Evolutionary conservation across 2,113 vertebrate species (phyloP), one percentile per base, ranked within the genome.

Genomic region (Oenanthe oenanthe): DNA sequence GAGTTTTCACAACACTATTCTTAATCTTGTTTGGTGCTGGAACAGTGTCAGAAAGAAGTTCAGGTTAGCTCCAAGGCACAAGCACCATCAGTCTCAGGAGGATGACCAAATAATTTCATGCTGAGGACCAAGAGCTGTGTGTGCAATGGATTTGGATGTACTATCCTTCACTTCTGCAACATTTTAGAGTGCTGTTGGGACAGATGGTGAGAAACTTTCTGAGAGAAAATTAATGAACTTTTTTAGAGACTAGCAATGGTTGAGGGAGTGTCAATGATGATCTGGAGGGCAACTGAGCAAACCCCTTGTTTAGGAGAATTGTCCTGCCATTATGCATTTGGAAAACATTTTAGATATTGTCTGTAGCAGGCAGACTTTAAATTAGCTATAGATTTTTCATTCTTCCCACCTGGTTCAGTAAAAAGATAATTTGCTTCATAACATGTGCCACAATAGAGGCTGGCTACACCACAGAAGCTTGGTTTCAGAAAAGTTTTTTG

Each of bases 351-450:
- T 74, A 51, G 42, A 32, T 74, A 43, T 15, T 70, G 16, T 56
- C 20, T 70, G 34, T 50, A 71, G 32, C 43, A 81, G 73, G 77
- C 68, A 74, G 87, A 43, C 74, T 81, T 87, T 71, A 66, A 75
- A 90, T 80, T 92, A 71, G 18, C 60, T 84, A 67, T 92, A 47
- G 83, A 92, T 85, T 91, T 92, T 89, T 77, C 60, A 43, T 92
- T 77, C 61, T 81, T 92, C 36, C 53, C 0, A 6, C 79, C 73
- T 91, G 56, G 12, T 81, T 87, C 65, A 78, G 72, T 84, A 81
- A 72, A 79, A 89, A 66, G 38, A 87, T 84, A 74, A 92, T 73
- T 92, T 91, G 13, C 17, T 34, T 91, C 22, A 9, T 91, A 83
- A 51, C 13, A 38, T 5, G 22, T 60, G 28, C 76, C 86, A 61